Conservation (phyloP, 1,140 invertebrate species). For the Solenopsis invicta region DNA sequence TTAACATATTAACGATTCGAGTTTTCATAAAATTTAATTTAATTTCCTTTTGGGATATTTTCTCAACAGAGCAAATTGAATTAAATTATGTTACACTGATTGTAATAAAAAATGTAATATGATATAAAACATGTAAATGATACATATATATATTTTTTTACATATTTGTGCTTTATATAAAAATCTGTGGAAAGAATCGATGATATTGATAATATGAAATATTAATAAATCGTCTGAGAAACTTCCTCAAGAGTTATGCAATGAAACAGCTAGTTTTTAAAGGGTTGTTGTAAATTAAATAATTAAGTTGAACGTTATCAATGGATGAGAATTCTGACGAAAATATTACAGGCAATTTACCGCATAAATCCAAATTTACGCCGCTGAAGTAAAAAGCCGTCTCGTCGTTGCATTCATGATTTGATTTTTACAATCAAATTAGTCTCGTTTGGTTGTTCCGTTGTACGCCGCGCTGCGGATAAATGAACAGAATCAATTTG, state of each 20-base stretch:
- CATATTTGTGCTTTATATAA: background rate
- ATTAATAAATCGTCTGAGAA: conserved; percentile 3
- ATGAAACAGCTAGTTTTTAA: background rate
- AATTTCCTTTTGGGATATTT: background rate
- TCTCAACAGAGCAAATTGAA: no score
- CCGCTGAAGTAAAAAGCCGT: conserved; percentile 10
- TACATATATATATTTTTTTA: no score
- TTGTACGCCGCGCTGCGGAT: background rate
- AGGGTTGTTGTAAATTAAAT: background rate
- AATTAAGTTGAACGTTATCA: background rate
- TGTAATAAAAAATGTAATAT: background rate
- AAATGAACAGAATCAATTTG: conserved; percentile 47
- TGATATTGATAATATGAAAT: background rate
- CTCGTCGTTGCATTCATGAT: conserved; percentile 13
- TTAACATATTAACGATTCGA: background rate
- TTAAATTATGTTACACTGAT: background rate
- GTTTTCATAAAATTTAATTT: conserved; percentile 15
- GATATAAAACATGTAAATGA: no score
- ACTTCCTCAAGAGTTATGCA: background rate
- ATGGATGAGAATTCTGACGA: background rate
- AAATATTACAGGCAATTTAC: conserved; percentile 56
- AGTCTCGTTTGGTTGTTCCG: conserved; percentile 29
- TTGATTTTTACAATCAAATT: conserved; percentile 38
- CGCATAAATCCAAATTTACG: background rate
- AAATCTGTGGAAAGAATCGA: background rate